Percentiles rank a stretch among this genome's conserved stretches.
Evolutionary conservation across 2,113 vertebrate species (phyloP).

Genomic region (Ceyx melanurus): DNA sequence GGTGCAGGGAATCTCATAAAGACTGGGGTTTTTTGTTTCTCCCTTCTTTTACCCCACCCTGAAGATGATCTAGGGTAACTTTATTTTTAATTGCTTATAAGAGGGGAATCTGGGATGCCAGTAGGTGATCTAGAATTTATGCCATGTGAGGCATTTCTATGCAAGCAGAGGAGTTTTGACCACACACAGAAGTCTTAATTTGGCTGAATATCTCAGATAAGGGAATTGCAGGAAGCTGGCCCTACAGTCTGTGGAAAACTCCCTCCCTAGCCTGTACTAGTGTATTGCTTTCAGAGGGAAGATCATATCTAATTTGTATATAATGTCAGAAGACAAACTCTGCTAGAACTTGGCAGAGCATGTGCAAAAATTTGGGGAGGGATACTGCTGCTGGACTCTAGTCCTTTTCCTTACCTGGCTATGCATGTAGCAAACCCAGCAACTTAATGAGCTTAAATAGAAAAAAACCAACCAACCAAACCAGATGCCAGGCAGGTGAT

Average conservation of each 20-base stretch:
- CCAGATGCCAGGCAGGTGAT: neutral
- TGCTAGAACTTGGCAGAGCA: neutral
- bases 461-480: neutral
- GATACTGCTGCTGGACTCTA: neutral
- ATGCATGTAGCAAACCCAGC: neutral
- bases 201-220: neutral
- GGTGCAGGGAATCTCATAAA: neutral
- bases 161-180: neutral
- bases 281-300: neutral
- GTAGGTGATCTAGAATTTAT: no score
- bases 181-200: neutral
- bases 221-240: neutral
- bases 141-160: neutral
- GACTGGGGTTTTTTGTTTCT: neutral
- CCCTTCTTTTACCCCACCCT: accelerated
- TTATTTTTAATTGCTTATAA: neutral
- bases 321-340: neutral
- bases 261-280: accelerated
- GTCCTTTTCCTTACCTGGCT: neutral
- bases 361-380: neutral
- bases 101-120: neutral
- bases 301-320: neutral
- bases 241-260: neutral
- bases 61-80: neutral
- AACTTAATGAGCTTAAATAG: neutral